Evolutionary conservation across 2,113 vertebrate genomes (phyloP).

Genomic region (Psilopogon haemacephalus): DNA sequence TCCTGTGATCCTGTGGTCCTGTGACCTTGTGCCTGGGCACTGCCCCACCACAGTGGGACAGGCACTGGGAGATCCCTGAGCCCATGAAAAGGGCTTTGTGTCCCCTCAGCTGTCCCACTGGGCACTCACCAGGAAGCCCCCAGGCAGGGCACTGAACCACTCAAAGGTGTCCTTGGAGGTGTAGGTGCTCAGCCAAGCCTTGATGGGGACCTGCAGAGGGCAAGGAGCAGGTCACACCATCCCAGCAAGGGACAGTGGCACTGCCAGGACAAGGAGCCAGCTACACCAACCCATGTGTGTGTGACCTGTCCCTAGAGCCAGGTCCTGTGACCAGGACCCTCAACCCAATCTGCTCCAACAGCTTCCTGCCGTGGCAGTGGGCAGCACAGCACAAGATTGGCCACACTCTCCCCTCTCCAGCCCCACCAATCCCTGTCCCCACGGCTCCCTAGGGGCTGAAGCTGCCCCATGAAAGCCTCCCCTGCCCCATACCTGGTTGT

Average conservation of each 20-base stretch:
- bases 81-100: not conserved
- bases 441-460: accelerated
- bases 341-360: not conserved
- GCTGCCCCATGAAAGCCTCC: not conserved
- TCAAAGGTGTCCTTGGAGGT: constrained; percentile 70
- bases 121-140: constrained; percentile 80
- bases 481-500: constrained; percentile 72
- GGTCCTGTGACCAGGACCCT: accelerated
- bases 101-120: accelerated
- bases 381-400: accelerated
- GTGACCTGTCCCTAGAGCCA: not conserved
- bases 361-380: not conserved
- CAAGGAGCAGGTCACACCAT: accelerated
- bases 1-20: too few relatives aligned
- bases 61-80: not conserved
- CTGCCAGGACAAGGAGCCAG: not conserved
- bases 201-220: constrained; percentile 77
- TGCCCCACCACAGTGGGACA: not conserved
- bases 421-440: not conserved
- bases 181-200: constrained; percentile 80
- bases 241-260: not conserved
- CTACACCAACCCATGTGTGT: accelerated
- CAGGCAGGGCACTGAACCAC: constrained; percentile 84
- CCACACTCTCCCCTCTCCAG: not conserved
- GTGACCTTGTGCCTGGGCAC: not conserved